Base-by-base conservation (phyloP, 1,140 invertebrate genomes). In the Ostrea edulis region DNA sequence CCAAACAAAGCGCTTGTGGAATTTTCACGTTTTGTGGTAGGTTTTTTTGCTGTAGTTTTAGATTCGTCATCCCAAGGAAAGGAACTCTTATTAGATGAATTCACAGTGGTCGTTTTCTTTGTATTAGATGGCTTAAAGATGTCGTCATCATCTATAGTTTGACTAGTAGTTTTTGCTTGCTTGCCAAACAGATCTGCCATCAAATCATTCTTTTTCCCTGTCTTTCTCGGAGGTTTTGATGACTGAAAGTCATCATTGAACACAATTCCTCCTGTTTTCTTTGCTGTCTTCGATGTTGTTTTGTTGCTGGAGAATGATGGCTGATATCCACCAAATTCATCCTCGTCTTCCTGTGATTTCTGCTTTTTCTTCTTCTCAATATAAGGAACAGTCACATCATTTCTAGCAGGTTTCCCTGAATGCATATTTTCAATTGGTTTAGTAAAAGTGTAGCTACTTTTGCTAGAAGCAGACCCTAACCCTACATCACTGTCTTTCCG, bases 351-450 rank as follows among this genome's bases (percentile, higher is more conserved):
- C 55, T 88, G 84, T n/a, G 89, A 62, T 44, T 85, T 86, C 22
- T 89, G 86, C 29, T 91, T 89, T 58, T 90, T 90, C 71, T 90
- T 90, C 58, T 84, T 86, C 53, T 93, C 91, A 29, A 92, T 85
- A 83, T 93, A 92, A 9, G 90, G 89, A 22, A 92, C 83, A 52
- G 90, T 82, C 22, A 91, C 88, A 89, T 93, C 92, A 14, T 93
- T 91, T 86, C 91, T 90, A 11, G 93, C 84, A 4, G 92, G 92
- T 89, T 92, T 92, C 4, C 92, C 92, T 83, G 93, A 81, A 82
- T 94, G 92, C 68, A 94, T 82, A 88, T 93, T 94, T 84, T 92
- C 91, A 8, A 92, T 82, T 12, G 91, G 90, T 82, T 93, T 91
- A 12, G 90, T 91, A 82, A 93, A 93, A 11, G 86, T 65, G 85